Conservation (phyloP, 2,113 vertebrate species). For the Mellivora capensis region DNA sequence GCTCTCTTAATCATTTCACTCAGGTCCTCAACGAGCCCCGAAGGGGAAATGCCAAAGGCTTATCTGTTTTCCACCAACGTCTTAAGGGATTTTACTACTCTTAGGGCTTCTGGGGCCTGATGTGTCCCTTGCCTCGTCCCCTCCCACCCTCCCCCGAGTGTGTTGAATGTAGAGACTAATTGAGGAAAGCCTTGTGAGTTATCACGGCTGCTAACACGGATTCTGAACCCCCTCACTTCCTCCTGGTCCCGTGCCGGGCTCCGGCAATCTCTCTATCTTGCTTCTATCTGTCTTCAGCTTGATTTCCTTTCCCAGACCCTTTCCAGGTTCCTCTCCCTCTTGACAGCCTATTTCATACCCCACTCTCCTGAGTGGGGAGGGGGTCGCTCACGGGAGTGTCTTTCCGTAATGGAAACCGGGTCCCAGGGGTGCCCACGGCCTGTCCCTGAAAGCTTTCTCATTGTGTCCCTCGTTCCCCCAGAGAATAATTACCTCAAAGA, state of each 20-base stretch:
- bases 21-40: not conserved
- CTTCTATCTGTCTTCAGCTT: not conserved
- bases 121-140: not conserved
- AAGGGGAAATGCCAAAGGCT: not conserved
- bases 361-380: slow-evolving; percentile 35
- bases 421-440: slow-evolving; percentile 53
- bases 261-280: slow-evolving; percentile 9
- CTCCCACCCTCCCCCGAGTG: not conserved
- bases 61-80: not conserved
- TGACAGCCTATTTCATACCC: not conserved
- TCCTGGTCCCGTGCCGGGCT: not conserved
- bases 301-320: not conserved
- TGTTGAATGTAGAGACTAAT: not conserved
- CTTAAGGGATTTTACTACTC: not conserved
- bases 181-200: not conserved
- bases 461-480: slow-evolving; percentile 75
- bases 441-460: slow-evolving; percentile 76
- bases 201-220: not conserved
- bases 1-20: slow-evolving; percentile 44
- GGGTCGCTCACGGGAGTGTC: slow-evolving; percentile 7
- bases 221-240: not conserved
- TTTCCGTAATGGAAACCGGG: slow-evolving; percentile 70
- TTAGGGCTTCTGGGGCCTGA: not conserved
- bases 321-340: not conserved
- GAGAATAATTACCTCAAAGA: slow-evolving; percentile 84